A percentile compares a stretch with the other conserved stretches of the same genome.
These are phyloP conservation scores for Flexamia atlantica DNA, from an alignment of 2,888 invertebrate genomes.

Conservation along the genomic window DNA sequence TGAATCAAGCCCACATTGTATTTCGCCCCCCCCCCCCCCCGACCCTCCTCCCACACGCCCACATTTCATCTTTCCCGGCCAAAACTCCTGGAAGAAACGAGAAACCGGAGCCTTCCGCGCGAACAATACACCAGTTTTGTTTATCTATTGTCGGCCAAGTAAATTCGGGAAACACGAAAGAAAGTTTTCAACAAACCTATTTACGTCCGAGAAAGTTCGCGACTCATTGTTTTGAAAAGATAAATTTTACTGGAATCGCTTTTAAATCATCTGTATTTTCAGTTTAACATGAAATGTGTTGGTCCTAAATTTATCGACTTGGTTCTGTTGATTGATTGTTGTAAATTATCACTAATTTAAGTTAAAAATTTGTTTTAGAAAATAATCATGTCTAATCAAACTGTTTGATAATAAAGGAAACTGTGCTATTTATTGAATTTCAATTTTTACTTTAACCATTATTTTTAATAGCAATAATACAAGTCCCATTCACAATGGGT, in stretches of 20 bases:
- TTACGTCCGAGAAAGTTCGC: conserved; percentile 1
- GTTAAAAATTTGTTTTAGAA: too few species aligned
- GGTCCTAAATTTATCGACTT: too few species aligned
- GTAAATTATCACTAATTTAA: too few species aligned
- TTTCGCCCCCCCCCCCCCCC: background rate
- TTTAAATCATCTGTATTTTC: too few species aligned
- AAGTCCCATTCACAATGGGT: too few species aligned
- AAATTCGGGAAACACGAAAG: conserved; percentile 43
- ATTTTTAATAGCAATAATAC: too few species aligned
- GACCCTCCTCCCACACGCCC: background rate
- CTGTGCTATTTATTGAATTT: too few species aligned
- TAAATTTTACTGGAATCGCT: conserved; percentile 3
- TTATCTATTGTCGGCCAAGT: conserved; percentile 38
- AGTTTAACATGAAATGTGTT: too few species aligned
- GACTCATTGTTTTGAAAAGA: conserved; percentile 29
- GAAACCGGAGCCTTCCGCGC: background rate
- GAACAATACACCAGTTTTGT: conserved; percentile 27
- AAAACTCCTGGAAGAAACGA: conserved; percentile 21
- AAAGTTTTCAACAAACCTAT: conserved; percentile 32
- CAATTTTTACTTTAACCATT: too few species aligned
- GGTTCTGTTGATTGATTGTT: too few species aligned
- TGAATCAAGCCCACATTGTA: background rate
- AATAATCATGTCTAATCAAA: too few species aligned
- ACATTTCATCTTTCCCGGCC: conserved; percentile 5
- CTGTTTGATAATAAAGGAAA: too few species aligned